Evolutionary conservation across 30 jellyfish, hydroid and myxozoan genomes (phyloP).

Genomic region (Morbakka virulenta): DNA sequence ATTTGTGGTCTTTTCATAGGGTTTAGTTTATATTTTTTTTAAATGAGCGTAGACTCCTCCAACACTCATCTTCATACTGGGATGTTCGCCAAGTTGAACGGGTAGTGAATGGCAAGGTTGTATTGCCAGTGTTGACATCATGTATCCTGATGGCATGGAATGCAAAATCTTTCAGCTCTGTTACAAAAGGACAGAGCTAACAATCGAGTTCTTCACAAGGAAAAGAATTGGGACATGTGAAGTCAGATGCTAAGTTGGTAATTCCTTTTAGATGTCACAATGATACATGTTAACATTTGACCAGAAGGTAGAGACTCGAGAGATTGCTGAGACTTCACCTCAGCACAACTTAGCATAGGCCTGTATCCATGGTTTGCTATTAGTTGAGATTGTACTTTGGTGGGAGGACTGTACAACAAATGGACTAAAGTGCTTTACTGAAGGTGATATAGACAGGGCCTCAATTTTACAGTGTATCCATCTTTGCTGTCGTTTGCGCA

Average conservation of each 20-base stretch:
- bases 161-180: too few relatives aligned
- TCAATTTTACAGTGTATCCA: slow-evolving; percentile 64
- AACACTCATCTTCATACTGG: too few relatives aligned
- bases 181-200: too few relatives aligned
- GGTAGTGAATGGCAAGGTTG: too few relatives aligned
- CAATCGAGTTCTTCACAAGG: neutral
- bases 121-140: too few relatives aligned
- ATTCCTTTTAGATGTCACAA: slow-evolving; percentile 19
- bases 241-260: slow-evolving; percentile 25
- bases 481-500: slow-evolving; percentile 29
- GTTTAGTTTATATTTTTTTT: too few relatives aligned
- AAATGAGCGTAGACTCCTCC: too few relatives aligned
- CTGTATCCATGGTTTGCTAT: slow-evolving; percentile 68
- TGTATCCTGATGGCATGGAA: too few relatives aligned
- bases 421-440: slow-evolving; percentile 48
- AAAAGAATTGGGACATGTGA: neutral
- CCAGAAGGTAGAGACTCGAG: slow-evolving; percentile 33
- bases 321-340: slow-evolving; percentile 44
- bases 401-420: slow-evolving; percentile 49
- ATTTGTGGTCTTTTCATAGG: neutral
- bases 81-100: too few relatives aligned
- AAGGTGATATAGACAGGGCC: slow-evolving; percentile 52
- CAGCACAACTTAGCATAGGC: slow-evolving; percentile 38
- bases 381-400: slow-evolving; percentile 23
- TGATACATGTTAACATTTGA: slow-evolving; percentile 14